Base-by-base conservation (phyloP, 1,140 invertebrate genomes). In the Homarus americanus region DNA sequence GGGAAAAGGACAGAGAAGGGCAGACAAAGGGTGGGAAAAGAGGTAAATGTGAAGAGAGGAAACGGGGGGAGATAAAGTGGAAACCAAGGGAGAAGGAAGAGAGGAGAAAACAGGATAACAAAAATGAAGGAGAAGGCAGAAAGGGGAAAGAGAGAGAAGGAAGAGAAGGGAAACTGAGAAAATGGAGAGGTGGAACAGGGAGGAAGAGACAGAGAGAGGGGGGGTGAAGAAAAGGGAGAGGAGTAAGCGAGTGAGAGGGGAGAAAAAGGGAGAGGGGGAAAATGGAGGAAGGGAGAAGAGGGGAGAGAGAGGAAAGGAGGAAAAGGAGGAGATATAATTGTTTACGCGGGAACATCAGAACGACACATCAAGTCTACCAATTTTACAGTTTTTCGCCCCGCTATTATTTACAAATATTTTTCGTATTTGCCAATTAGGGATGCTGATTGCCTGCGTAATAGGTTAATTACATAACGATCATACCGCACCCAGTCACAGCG, bases 381-480 rank as follows among this genome's bases (percentile, higher is more conserved):
- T 24, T 58, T 58, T 24, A 58, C 17, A 58, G n/a, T 32, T 69
- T 28, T 9, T 28, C 32, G n/a, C 9, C 63, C 63, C 7, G 32
- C 28, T 9, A 69, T 69, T 24, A 69, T 32, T 69, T 32, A 32
- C 63, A 69, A 12, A 69, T 32, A 32, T 32, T 32, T 69, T 69
- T 32, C 1, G n/a, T 32, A 32, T 69, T 69, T 32, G 12, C 63
- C 28, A 69, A 32, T 69, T 69, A 69, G 63, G 63, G 7, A n/a
- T 24, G 63, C n/a, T 28, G 63, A 69, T 28, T 69, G 63, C n/a
- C 63, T 69, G n/a, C n/a, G 5, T 32, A 32, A 32, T 32, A 69
- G n/a, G 63, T 32, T 69, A 69, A 69, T 69, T 69, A 69, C 63
- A 69, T 32, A 5, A 69, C 63, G 63, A 32, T 69, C 53, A 58